Evolutionary conservation across 2,888 invertebrate genomes (phyloP).

Genomic region (Zaprionus obscuricornis): DNA sequence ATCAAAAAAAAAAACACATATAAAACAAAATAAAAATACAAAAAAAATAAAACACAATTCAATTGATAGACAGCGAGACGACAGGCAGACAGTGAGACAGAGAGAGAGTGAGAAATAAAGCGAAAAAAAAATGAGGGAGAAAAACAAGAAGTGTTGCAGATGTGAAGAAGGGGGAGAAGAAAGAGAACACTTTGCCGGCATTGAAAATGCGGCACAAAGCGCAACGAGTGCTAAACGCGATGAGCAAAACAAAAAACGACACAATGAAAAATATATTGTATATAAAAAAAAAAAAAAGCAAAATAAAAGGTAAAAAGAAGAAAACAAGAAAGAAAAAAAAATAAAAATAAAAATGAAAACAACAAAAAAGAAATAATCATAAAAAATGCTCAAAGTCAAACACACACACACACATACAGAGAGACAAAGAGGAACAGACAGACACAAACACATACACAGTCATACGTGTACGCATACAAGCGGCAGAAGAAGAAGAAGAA

Average conservation of each 20-base stretch:
- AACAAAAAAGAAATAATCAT: slow-evolving; percentile 67
- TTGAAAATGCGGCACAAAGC: slow-evolving; percentile 49
- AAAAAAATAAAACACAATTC: slow-evolving; percentile 29
- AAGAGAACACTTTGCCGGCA: slow-evolving; percentile 43
- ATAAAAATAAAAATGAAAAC: slow-evolving; percentile 11
- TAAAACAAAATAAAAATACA: slow-evolving; percentile 6
- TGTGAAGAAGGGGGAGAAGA: slow-evolving; percentile 22
- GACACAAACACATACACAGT: slow-evolving; percentile 38
- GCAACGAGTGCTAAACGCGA: slow-evolving; percentile 55
- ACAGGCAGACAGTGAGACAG: slow-evolving; percentile 6
- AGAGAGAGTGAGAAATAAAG: not conserved
- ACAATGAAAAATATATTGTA: slow-evolving; percentile 52
- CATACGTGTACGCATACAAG: slow-evolving; percentile 38
- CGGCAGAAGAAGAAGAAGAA: too few relatives aligned
- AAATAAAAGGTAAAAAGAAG: slow-evolving; percentile 32
- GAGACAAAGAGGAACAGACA: too few relatives aligned
- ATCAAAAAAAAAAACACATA: too few relatives aligned
- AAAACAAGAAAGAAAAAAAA: slow-evolving; percentile 38
- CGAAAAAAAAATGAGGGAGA: slow-evolving; percentile 21
- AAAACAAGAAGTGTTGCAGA: slow-evolving; percentile 21
- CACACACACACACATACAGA: slow-evolving; percentile 37
- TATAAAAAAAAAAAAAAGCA: slow-evolving; percentile 40
- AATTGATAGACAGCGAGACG: slow-evolving; percentile 44
- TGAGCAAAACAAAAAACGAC: slow-evolving; percentile 67
- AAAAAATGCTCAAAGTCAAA: slow-evolving; percentile 65